phyloP scores from a whole-genome alignment of 35 echinoderm and acorn worm species.

The Acanthaster planci region DNA sequence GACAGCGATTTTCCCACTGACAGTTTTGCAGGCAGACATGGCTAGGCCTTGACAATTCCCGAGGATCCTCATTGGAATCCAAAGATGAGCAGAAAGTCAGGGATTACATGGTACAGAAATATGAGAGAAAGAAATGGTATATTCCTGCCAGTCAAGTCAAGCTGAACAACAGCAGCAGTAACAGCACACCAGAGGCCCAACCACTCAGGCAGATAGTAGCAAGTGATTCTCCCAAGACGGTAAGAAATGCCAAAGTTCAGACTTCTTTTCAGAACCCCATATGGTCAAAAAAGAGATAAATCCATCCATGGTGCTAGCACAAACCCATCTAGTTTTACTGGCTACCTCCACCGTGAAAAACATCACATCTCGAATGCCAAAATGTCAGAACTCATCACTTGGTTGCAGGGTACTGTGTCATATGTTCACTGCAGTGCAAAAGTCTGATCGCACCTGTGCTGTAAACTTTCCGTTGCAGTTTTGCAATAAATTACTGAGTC shows the following conservation, averaged over 20 bases:
- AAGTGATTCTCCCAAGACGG: slow-evolving; percentile 3
- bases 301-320: too few species aligned
- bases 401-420: too few species aligned
- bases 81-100: slow-evolving; percentile 78
- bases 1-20: not conserved
- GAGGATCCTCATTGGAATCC: slow-evolving; percentile 60
- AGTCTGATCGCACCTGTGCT: too few species aligned
- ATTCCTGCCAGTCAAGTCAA: slow-evolving; percentile 63
- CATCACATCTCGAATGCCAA: too few species aligned
- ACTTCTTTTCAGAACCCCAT: too few species aligned
- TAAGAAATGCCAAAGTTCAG: not conserved
- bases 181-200: slow-evolving; percentile 60
- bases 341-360: too few species aligned
- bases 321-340: too few species aligned
- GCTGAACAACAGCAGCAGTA: slow-evolving; percentile 15
- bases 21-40: slow-evolving; percentile 62
- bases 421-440: too few species aligned
- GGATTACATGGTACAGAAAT: slow-evolving; percentile 80
- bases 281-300: too few species aligned
- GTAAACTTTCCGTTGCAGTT: too few species aligned
- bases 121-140: slow-evolving; percentile 85
- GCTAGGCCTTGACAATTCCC: slow-evolving; percentile 69
- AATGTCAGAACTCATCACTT: too few species aligned
- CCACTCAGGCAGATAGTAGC: slow-evolving; percentile 49
- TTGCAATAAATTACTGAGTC: too few species aligned